Conservation (phyloP, 2,888 invertebrate species). For the Cynaeus angustus region DNA sequence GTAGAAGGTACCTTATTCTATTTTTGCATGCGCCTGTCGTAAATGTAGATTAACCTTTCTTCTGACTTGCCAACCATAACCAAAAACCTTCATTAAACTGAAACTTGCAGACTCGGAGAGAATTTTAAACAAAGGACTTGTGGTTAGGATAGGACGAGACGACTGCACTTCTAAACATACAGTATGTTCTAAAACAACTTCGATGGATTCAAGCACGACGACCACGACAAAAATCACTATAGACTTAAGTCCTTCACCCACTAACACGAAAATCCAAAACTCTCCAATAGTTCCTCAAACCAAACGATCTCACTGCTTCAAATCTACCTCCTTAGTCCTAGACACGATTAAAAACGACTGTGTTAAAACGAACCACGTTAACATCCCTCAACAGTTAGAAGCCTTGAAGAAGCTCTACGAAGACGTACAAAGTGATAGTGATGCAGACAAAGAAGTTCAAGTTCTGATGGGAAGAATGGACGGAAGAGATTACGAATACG, state of each 20-base stretch:
- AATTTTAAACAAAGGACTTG: constrained; percentile 70
- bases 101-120: constrained; percentile 68
- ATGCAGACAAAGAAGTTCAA: constrained; percentile 78
- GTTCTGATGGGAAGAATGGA: constrained; percentile 71
- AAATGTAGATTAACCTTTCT: constrained; percentile 44
- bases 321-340: constrained; percentile 71
- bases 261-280: constrained; percentile 52
- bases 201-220: constrained; percentile 62
- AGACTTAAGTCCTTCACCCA: constrained; percentile 68
- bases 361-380: constrained; percentile 48
- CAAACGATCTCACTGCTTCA: constrained; percentile 67
- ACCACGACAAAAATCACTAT: constrained; percentile 72
- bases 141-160: constrained; percentile 69
- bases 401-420: constrained; percentile 70
- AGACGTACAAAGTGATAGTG: constrained; percentile 72
- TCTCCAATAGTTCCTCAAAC: constrained; percentile 55
- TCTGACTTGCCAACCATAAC: constrained; percentile 42
- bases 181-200: constrained; percentile 68
- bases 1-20: constrained; percentile 60
- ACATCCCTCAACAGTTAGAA: constrained; percentile 68
- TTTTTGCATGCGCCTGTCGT: constrained; percentile 55
- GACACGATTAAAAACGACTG: constrained; percentile 66
- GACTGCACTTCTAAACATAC: constrained; percentile 67
- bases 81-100: constrained; percentile 45
- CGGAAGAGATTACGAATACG: constrained; percentile 53